Base-by-base conservation (phyloP, 2,888 invertebrate species). In the Sipha maydis region DNA sequence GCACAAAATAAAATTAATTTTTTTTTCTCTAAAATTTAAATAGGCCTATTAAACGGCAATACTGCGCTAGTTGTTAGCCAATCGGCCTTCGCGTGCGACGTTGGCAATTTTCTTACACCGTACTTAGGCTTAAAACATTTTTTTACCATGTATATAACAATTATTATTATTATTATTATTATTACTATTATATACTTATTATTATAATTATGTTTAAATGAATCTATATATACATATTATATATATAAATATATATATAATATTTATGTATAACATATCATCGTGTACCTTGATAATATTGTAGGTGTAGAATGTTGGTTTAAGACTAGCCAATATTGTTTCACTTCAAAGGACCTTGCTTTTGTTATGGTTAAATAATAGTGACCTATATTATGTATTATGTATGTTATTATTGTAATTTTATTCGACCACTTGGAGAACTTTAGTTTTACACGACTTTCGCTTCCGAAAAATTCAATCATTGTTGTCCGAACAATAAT, bases 91-190 rank as follows among this genome's bases (percentile, higher is more conserved):
- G 78, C 80, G 84, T 38, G 73, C 73, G 71, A 79, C 79, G 56
- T 86, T 80, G 86, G 80, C 80, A 61, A 86, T 80, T 86, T 86
- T 86, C 86, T 86, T 80, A 86, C 86, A 86, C 73, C 79, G 86
- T 86, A 86, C 86, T 86, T 86, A 86, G 86, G 86, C 86, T 86
- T 86, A 86, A 61, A 85, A 86, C 54, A 38, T 79, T 86, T 86
- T 80, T 75, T 71, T 80, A 86, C 86, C 80, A 73, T 86, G 86
- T 86, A 86, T 56, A 86, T 86, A 86, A 86, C 80, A 86, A 86
- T 80, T 86, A 86, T 86, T 69, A 85, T 85, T 85, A 85, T 85
- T 85, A 83, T 75, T 73, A 75, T 82, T 76, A 69, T 28, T 84
- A 84, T 76, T 76, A 76, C 48, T 83, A 83, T 76, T 84, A 85